Conservation (phyloP, 2,797 vertebrate species). For the Neosilurus hyrtlii region DNA sequence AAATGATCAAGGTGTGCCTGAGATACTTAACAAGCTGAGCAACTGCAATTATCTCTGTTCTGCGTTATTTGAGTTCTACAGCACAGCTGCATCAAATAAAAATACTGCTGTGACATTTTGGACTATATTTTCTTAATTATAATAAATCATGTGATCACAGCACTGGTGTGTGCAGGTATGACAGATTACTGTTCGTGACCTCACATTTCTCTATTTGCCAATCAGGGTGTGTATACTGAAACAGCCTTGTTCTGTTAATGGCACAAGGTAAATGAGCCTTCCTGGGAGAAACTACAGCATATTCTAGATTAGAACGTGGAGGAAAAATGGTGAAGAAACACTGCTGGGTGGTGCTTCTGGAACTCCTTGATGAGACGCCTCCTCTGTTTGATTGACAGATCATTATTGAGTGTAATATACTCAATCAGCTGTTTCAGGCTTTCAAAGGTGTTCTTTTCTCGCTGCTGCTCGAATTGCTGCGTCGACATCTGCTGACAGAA, state of each 20-base stretch:
- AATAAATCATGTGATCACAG: not conserved
- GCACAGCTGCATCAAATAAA: not conserved
- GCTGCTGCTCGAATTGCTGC: slow-evolving; percentile 78
- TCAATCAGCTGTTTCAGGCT: slow-evolving; percentile 74
- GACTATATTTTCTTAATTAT: not conserved
- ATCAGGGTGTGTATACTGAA: not conserved
- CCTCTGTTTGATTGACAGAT: slow-evolving; percentile 72
- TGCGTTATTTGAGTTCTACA: not conserved
- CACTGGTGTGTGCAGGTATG: not conserved
- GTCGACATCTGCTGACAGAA: slow-evolving; percentile 79
- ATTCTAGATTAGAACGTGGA: slow-evolving; percentile 66
- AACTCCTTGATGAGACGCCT: slow-evolving; percentile 80
- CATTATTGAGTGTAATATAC: slow-evolving; percentile 65
- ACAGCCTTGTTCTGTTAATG: not conserved
- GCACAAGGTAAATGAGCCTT: not conserved
- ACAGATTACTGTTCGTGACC: not conserved
- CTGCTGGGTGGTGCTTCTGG: slow-evolving; percentile 77
- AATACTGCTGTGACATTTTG: not conserved
- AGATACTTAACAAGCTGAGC: not conserved
- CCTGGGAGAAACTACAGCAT: not conserved
- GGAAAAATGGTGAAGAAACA: slow-evolving; percentile 70
- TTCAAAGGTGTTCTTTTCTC: slow-evolving; percentile 67
- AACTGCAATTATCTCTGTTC: not conserved
- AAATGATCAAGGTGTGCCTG: not conserved
- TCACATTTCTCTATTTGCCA: no score